Evolutionary conservation across 2,113 vertebrate genomes (phyloP).

Genomic region (Eurystomus gularis): DNA sequence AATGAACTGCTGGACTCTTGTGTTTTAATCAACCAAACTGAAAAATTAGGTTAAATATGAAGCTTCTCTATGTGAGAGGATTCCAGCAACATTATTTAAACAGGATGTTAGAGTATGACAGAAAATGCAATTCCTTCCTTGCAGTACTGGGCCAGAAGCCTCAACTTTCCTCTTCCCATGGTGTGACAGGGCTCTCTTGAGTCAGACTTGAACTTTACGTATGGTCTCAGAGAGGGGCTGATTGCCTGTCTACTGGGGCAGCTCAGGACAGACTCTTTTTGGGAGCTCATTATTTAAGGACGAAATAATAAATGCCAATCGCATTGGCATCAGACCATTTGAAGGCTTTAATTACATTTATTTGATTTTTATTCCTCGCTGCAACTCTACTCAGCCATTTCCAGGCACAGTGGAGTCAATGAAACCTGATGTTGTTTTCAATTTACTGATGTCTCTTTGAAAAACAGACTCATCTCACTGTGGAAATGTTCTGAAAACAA

Average conservation of each 20-base stretch:
- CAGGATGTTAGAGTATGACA: not conserved
- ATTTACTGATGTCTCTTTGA: not conserved
- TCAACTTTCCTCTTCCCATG: not conserved
- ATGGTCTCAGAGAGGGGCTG: not conserved
- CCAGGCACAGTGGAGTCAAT: not conserved
- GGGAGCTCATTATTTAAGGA: not conserved
- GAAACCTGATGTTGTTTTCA: constrained; percentile 21
- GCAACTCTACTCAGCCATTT: not conserved
- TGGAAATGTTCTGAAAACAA: constrained; percentile 2
- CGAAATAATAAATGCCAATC: constrained; percentile 10
- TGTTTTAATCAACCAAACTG: not conserved
- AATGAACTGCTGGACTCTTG: not conserved
- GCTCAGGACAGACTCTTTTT: not conserved
- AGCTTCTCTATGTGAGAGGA: not conserved
- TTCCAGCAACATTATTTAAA: constrained; percentile 14
- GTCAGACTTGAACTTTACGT: not conserved
- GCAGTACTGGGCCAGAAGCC: not conserved
- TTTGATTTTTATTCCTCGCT: constrained; percentile 33
- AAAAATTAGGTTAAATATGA: constrained; percentile 6
- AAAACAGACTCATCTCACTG: not conserved
- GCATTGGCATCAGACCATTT: not conserved
- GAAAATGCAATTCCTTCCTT: not conserved
- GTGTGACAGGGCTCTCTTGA: not conserved
- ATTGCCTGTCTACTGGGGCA: not conserved
- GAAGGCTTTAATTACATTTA: constrained; percentile 34